Conservation (phyloP, 2,113 vertebrate genomes). For the Platysteira castanea region DNA sequence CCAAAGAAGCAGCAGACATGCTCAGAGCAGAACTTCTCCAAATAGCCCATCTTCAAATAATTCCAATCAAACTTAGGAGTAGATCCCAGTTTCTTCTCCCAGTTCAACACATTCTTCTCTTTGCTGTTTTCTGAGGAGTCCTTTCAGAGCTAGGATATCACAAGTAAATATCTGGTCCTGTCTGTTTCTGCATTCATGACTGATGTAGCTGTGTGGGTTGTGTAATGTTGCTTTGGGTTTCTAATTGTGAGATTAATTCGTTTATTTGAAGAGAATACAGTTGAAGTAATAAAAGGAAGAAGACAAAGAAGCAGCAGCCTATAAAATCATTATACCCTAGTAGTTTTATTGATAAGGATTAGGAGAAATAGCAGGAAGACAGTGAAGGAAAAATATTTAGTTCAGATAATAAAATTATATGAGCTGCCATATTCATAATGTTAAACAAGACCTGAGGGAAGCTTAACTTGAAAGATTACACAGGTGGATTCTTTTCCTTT, state of each 20-base stretch:
- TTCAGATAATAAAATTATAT: constrained; percentile 56
- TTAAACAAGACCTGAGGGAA: constrained; percentile 56
- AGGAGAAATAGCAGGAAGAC: constrained; percentile 47
- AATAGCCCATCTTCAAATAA: background rate
- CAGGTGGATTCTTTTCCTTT: constrained; percentile 44
- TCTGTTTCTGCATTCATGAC: background rate
- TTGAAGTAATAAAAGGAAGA: constrained; percentile 15
- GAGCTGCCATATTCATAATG: constrained; percentile 52
- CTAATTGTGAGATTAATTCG: constrained; percentile 23
- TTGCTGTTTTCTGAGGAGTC: background rate
- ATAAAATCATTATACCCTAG: constrained; percentile 22
- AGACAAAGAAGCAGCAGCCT: background rate
- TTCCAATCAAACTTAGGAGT: background rate
- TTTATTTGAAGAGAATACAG: constrained; percentile 8
- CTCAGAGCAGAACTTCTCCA: background rate
- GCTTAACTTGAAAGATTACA: constrained; percentile 50
- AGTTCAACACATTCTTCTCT: background rate
- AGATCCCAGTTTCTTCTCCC: background rate
- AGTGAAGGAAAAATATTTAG: constrained; percentile 56
- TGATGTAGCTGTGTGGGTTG: background rate
- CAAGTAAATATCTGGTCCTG: background rate
- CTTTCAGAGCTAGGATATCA: background rate
- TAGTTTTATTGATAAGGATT: constrained; percentile 52
- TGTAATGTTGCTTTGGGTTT: background rate
- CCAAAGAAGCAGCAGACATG: background rate